These are phyloP conservation scores for Euura saliciscinereae DNA, from an alignment of 1,140 invertebrate genomes.

Conservation along the genomic window DNA sequence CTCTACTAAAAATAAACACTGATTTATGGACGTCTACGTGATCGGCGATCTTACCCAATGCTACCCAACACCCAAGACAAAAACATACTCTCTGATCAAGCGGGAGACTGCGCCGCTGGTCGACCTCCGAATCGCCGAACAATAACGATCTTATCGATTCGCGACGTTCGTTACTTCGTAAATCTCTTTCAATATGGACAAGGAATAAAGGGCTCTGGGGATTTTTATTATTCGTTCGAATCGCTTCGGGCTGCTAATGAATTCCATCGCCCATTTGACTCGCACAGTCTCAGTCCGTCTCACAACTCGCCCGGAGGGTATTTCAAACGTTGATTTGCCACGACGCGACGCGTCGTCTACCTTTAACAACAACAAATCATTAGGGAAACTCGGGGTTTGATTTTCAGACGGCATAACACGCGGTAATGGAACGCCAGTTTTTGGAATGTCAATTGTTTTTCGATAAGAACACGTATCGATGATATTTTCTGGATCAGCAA, in stretches of 20 bases:
- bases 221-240: not conserved
- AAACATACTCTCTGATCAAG: constrained; percentile 36
- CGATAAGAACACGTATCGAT: no score
- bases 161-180: not conserved
- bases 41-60: not conserved
- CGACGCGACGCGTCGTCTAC: not conserved
- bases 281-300: not conserved
- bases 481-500: no score
- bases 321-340: not conserved
- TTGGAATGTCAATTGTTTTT: no score
- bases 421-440: no score
- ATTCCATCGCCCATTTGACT: not conserved
- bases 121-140: no score
- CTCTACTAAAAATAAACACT: constrained; percentile 38
- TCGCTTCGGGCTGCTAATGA: not conserved
- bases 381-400: not conserved
- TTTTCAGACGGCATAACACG: not conserved
- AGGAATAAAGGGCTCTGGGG: not conserved
- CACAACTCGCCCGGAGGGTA: not conserved
- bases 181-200: not conserved
- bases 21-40: constrained; percentile 32
- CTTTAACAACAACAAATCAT: not conserved
- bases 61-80: constrained; percentile 25
- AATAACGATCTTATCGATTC: not conserved
- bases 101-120: no score